Evolutionary conservation across 2,888 invertebrate genomes (phyloP), one percentile per base, ranked within the genome.

Genomic region (Ophion obscuratus): DNA sequence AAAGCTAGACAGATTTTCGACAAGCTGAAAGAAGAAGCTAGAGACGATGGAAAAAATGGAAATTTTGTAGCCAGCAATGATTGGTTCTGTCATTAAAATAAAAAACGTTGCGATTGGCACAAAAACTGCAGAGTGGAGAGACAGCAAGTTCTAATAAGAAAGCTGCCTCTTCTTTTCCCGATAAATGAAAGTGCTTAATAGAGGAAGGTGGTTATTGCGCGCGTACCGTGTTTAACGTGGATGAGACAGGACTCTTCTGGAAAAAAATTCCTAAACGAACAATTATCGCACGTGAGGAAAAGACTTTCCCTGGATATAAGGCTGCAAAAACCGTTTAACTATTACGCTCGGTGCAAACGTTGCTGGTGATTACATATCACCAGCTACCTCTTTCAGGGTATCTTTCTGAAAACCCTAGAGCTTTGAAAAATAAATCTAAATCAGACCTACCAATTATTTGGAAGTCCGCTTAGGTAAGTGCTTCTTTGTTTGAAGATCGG

Each of bases 231-330:
- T 40, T 89, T 81, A 90, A 89, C 80, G 87, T 83, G 81, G 85
- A 89, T 76, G 89, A 90, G 62, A 89, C 87, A 62, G 89, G 85
- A 59, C 78, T 89, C 68, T 88, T 87, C 44, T 90, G 89, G 87
- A 89, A 91, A 86, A 89, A 88, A 74, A 88, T 90, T 87, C 87
- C 87, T 44, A 87, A 83, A 78, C 61, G 83, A 53, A 88, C 86
- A 64, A 83, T 84, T 68, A 61, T 86, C 31, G 74, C 83, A 27
- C 81, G 77, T 47, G 70, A 86, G 78, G 70, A 86, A 68, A 86
- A 84, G 57, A 47, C 64, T 73, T 79, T 84, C 64, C 74, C 81
- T 10, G 83, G 85, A 66, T 83, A 83, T 82, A 88, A 87, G 81
- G 87, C 77, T 74, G 78, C 76, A 61, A 88, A 87, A 82, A 88